Percentiles rank a stretch among this genome's conserved stretches.
phyloP scores from a whole-genome alignment of 2,888 invertebrate genomes.

The Pomacea canaliculata region DNA sequence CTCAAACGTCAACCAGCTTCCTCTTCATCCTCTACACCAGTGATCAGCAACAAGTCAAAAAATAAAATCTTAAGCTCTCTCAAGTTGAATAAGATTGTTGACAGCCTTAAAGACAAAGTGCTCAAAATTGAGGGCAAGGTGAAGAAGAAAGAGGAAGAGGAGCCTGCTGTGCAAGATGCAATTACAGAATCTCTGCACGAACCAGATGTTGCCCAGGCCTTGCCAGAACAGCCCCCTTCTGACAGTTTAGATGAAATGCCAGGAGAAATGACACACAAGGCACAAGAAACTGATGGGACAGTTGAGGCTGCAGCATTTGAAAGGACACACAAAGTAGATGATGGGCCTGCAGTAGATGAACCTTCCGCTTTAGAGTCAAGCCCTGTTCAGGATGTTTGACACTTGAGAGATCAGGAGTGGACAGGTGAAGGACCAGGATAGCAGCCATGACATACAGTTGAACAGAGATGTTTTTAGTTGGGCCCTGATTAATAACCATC shows the following conservation, averaged over 20 bases:
- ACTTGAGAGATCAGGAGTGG: too few relatives aligned
- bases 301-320: too few relatives aligned
- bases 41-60: conserved; percentile 30
- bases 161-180: not conserved
- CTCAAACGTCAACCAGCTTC: conserved; percentile 39
- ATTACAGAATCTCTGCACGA: not conserved
- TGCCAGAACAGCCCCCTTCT: not conserved
- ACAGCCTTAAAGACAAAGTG: conserved; percentile 58
- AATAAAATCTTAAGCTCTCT: conserved; percentile 59
- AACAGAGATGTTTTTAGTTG: too few relatives aligned
- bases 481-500: too few relatives aligned
- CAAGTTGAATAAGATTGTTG: conserved; percentile 57
- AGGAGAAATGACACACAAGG: not conserved
- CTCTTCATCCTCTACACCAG: conserved; percentile 20
- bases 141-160: conserved; percentile 26
- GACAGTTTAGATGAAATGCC: not conserved
- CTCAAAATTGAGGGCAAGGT: conserved; percentile 55
- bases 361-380: too few relatives aligned
- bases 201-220: not conserved
- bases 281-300: too few relatives aligned
- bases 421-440: too few relatives aligned
- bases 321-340: too few relatives aligned
- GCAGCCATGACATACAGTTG: too few relatives aligned
- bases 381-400: too few relatives aligned
- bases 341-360: too few relatives aligned